phyloP scores from a whole-genome alignment of 2,888 invertebrate species.

The Ceratothoa steindachneri region DNA sequence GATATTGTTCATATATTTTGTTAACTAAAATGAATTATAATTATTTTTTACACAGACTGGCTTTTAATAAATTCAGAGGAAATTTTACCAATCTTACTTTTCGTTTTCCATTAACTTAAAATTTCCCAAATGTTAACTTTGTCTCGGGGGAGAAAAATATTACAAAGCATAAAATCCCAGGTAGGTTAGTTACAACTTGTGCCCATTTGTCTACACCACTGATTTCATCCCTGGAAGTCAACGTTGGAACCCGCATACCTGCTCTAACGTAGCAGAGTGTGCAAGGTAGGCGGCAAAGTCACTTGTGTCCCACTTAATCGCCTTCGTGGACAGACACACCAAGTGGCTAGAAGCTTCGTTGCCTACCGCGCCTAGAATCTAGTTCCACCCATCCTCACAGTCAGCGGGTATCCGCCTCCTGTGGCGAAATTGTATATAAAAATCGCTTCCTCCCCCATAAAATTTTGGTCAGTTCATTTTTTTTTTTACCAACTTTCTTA shows the following conservation, averaged over 20 bases:
- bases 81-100: background rate
- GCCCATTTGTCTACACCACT: background rate
- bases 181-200: conserved; percentile 15
- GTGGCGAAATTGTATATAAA: no score
- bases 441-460: no score
- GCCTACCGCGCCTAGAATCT: background rate
- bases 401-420: no score
- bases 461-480: no score
- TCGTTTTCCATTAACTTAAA: background rate
- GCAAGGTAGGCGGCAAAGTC: conserved; percentile 19
- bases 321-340: background rate
- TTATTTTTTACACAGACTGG: background rate
- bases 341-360: background rate
- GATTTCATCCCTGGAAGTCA: background rate
- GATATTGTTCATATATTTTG: background rate
- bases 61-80: background rate
- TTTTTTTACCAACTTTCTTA: background rate
- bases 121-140: background rate
- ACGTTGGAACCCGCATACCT: conserved; percentile 9
- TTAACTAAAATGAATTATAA: background rate
- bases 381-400: background rate
- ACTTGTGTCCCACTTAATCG: background rate
- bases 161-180: background rate
- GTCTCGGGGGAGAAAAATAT: background rate
- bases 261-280: conserved; percentile 24